Percentiles rank a stretch among this genome's conserved stretches.
Evolutionary conservation across 2,113 vertebrate species (phyloP).

Genomic region (Aix galericulata): DNA sequence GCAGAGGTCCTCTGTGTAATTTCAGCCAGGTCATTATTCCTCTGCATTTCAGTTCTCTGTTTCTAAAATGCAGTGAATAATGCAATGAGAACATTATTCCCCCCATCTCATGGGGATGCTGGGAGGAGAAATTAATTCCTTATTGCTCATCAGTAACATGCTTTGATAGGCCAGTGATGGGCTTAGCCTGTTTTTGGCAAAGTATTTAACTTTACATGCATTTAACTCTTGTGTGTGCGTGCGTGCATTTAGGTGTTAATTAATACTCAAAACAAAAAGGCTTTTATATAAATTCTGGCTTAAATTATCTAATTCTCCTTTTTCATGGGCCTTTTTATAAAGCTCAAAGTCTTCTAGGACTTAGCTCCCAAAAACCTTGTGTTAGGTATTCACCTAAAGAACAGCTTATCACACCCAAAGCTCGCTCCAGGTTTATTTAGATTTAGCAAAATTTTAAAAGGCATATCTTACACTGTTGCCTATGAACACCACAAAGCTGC

Average conservation of each 20-base stretch:
- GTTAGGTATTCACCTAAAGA: background rate
- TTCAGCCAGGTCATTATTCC: background rate
- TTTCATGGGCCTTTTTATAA: background rate
- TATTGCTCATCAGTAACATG: fast-evolving
- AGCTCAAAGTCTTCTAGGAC: background rate
- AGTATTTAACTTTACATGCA: background rate
- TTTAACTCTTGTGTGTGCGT: background rate
- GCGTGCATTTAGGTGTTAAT: background rate
- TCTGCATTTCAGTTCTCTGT: background rate
- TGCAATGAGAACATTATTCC: background rate
- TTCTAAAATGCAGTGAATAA: background rate
- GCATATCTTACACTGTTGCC: background rate
- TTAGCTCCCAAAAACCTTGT: background rate
- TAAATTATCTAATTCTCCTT: background rate
- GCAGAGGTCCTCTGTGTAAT: background rate
- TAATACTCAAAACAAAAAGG: background rate
- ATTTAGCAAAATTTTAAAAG: background rate
- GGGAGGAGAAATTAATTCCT: background rate
- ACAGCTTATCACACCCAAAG: background rate
- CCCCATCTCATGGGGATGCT: background rate
- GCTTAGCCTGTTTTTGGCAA: background rate
- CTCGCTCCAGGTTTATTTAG: background rate
- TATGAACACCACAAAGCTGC: background rate
- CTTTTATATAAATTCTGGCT: background rate
- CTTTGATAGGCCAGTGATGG: background rate